A percentile compares a stretch with the other conserved stretches of the same genome.
Conservation (phyloP, 2,797 vertebrate species). For the Etheostoma nigrum region DNA sequence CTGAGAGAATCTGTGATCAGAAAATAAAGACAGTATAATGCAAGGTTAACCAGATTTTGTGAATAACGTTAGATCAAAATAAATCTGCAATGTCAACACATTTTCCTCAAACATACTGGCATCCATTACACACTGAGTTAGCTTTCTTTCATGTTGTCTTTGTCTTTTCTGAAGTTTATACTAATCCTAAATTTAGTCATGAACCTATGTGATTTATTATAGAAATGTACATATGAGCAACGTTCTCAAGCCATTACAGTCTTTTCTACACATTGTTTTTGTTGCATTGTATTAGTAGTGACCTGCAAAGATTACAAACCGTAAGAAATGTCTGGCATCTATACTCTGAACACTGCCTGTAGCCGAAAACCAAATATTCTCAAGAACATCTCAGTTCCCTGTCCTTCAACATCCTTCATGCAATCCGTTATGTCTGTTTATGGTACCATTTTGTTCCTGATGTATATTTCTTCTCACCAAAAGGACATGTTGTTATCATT, state of each 20-base stretch:
- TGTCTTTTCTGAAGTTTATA: constrained; percentile 30
- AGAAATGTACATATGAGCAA: constrained; percentile 66
- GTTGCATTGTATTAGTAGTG: constrained; percentile 15
- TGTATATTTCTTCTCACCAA: constrained; percentile 32
- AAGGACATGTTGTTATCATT: constrained; percentile 20
- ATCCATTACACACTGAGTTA: constrained; percentile 2
- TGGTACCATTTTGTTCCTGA: constrained; percentile 56
- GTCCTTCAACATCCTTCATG: constrained; percentile 43
- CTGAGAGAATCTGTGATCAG: constrained; percentile 6
- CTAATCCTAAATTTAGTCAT: constrained; percentile 32
- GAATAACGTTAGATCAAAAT: neutral
- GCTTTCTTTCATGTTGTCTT: constrained; percentile 25
- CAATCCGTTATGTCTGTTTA: constrained; percentile 26
- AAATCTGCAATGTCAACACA: constrained; percentile 14
- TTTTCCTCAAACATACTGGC: constrained; percentile 19
- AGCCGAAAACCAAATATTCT: constrained; percentile 39
- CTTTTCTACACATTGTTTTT: constrained; percentile 34
- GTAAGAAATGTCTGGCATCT: constrained; percentile 15
- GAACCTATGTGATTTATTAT: constrained; percentile 36
- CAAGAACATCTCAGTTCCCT: constrained; percentile 22
- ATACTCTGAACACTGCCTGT: constrained; percentile 67
- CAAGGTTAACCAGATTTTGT: constrained; percentile 12
- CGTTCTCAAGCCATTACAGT: constrained; percentile 34
- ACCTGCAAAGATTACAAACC: constrained; percentile 31
- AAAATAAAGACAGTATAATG: constrained; percentile 24